phyloP scores from a whole-genome alignment of 2,888 invertebrate genomes.

The Metacarcinus magister region DNA sequence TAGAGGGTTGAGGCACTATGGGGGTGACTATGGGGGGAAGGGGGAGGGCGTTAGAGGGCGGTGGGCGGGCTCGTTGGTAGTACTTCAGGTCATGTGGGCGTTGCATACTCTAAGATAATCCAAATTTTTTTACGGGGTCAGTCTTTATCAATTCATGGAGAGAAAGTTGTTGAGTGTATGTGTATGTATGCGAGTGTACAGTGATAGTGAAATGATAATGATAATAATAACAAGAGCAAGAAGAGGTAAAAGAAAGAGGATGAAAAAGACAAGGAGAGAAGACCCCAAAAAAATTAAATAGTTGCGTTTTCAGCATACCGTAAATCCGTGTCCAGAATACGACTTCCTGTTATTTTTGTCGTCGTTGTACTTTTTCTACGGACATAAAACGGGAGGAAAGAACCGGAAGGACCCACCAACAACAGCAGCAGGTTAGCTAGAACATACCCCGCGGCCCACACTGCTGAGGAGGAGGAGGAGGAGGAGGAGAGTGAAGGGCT shows the following conservation, averaged over 20 bases:
- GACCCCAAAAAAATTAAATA: neutral
- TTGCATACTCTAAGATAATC: neutral
- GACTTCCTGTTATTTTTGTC: neutral
- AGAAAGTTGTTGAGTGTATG: too few species aligned
- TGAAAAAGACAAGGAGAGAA: neutral
- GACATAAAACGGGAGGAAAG: neutral
- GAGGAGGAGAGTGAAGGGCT: too few species aligned
- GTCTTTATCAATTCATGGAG: too few species aligned
- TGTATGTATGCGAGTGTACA: too few species aligned
- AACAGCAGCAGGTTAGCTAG: neutral
- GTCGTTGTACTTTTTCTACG: neutral
- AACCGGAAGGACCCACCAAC: neutral
- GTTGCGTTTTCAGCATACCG: neutral
- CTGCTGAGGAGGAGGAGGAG: neutral
- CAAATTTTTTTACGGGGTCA: neutral
- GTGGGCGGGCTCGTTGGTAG: neutral
- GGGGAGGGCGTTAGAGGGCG: neutral
- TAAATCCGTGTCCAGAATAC: neutral
- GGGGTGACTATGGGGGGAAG: neutral
- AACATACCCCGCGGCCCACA: neutral
- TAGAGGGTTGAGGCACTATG: neutral
- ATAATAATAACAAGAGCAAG: neutral
- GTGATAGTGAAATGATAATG: neutral
- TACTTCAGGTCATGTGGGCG: too few species aligned
- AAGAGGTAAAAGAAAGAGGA: neutral